These are phyloP conservation scores for Nebria brevicollis DNA, from an alignment of 2,888 invertebrate species.

Conservation along the genomic window DNA sequence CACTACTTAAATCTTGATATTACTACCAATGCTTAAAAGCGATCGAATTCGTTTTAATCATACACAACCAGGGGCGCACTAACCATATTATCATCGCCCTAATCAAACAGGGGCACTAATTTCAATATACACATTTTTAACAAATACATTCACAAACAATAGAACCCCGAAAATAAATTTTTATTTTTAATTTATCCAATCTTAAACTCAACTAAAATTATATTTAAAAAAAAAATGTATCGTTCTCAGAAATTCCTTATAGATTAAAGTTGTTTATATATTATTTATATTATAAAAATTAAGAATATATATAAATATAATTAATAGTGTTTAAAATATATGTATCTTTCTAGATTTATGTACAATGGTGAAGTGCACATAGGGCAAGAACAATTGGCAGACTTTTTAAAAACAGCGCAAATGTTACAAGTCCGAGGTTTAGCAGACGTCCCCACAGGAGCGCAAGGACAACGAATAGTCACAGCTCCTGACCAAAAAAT, in stretches of 20 bases:
- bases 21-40: not conserved
- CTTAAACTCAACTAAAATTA: too few relatives aligned
- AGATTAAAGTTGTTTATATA: too few relatives aligned
- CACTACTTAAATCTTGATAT: not conserved
- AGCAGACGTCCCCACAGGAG: slow-evolving; percentile 77
- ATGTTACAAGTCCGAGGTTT: slow-evolving; percentile 87
- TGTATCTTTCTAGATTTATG: slow-evolving; percentile 75
- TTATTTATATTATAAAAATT: too few relatives aligned
- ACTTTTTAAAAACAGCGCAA: slow-evolving; percentile 88
- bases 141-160: too few relatives aligned
- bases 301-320: too few relatives aligned
- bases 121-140: not conserved
- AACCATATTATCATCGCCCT: too few relatives aligned
- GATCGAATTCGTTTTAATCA: not conserved
- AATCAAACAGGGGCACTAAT: not conserved
- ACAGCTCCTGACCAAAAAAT: slow-evolving; percentile 71
- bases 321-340: not conserved
- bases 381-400: slow-evolving; percentile 85
- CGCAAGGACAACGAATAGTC: slow-evolving; percentile 59
- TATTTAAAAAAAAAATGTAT: too few relatives aligned
- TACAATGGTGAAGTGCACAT: slow-evolving; percentile 93
- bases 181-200: too few relatives aligned
- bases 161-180: too few relatives aligned
- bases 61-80: not conserved
- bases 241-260: too few relatives aligned